Conservation (phyloP, 2,113 vertebrate genomes). For the Rhabdomys dilectus region DNA sequence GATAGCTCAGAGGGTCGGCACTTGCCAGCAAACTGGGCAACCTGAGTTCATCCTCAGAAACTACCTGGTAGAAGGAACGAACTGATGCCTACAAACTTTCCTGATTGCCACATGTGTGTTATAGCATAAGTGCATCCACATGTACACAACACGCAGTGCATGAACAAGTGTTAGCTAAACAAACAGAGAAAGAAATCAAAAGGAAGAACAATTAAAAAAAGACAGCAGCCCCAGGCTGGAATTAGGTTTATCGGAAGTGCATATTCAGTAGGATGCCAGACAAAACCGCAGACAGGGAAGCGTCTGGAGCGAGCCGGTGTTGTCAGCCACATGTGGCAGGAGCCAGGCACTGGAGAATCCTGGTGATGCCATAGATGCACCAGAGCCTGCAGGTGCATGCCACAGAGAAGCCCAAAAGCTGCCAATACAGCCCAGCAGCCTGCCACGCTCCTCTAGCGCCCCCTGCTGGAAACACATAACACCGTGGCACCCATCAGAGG, state of each 20-base stretch:
- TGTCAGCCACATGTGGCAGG: not conserved
- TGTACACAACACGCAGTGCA: too few species aligned
- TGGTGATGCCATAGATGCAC: not conserved
- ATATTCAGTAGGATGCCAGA: not conserved
- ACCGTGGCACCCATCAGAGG: not conserved
- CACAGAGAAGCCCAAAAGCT: not conserved
- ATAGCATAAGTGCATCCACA: too few species aligned
- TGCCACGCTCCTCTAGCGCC: conserved; percentile 31
- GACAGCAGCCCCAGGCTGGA: not conserved
- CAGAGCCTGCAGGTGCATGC: not conserved
- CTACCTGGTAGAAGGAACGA: not conserved
- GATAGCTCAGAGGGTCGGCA: not conserved
- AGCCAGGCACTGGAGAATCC: not conserved
- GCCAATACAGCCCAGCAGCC: not conserved
- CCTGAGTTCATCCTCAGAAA: not conserved
- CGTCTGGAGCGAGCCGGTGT: not conserved
- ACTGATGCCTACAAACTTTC: not conserved
- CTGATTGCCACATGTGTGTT: not conserved
- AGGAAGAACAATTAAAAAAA: not conserved
- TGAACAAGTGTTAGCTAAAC: too few species aligned
- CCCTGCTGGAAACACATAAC: conserved; percentile 24
- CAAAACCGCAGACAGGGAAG: not conserved
- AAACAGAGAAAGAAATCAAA: too few species aligned
- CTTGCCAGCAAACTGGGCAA: not conserved
- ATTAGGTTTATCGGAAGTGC: not conserved